A percentile compares a stretch with the other conserved stretches of the same genome.
Conservation (phyloP, 2,888 invertebrate species). For the Orthosia incerta region DNA sequence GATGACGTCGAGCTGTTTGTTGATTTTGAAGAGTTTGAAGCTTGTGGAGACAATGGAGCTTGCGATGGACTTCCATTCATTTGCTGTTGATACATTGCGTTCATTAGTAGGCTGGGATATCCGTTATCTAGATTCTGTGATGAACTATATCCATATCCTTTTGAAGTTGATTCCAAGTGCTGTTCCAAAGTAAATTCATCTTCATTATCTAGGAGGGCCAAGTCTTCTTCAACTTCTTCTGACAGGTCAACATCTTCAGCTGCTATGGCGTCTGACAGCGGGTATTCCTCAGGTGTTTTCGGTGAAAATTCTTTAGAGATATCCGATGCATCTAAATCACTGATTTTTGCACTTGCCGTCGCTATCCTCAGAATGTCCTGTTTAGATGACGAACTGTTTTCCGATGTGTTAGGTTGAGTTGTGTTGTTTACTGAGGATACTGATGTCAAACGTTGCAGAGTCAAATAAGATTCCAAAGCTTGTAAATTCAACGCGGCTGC, state of each 20-base stretch:
- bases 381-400: constrained; percentile 88
- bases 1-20: constrained; percentile 88
- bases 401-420: constrained; percentile 78
- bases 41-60: constrained; percentile 85
- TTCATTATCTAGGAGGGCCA: constrained; percentile 94
- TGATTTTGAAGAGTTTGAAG: constrained; percentile 87
- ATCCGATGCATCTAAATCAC: constrained; percentile 84
- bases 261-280: constrained; percentile 88
- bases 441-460: constrained; percentile 94
- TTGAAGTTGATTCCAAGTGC: constrained; percentile 87
- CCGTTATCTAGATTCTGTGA: constrained; percentile 92
- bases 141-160: constrained; percentile 86
- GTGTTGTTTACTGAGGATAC: constrained; percentile 91
- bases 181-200: constrained; percentile 93
- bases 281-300: constrained; percentile 88
- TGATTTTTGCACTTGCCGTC: constrained; percentile 90
- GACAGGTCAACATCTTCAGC: constrained; percentile 93
- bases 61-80: constrained; percentile 88
- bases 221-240: constrained; percentile 94
- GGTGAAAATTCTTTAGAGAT: constrained; percentile 85
- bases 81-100: constrained; percentile 92
- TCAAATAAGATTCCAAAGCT: constrained; percentile 96
- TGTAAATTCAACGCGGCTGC: constrained; percentile 96
- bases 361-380: constrained; percentile 93
- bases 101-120: constrained; percentile 93